Evolutionary conservation across 2,797 vertebrate genomes (phyloP).

Genomic region (Lepus townsendii): DNA sequence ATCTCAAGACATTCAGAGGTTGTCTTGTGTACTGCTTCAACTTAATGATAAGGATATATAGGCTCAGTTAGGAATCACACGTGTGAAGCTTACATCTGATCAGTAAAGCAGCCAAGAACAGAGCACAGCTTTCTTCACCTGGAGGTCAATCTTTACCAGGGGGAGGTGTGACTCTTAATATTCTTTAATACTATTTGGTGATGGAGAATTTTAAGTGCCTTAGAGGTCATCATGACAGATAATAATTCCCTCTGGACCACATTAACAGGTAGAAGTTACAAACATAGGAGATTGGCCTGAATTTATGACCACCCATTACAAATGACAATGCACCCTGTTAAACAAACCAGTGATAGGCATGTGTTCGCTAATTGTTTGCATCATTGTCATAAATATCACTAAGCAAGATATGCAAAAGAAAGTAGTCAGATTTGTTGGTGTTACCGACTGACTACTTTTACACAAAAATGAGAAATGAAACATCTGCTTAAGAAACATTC

Average conservation of each 20-base stretch:
- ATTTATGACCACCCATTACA: neutral
- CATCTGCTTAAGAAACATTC: neutral
- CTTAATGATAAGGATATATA: constrained; percentile 41
- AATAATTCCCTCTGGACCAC: neutral
- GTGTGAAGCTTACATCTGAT: constrained; percentile 47
- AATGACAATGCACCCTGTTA: neutral
- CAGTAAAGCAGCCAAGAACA: neutral
- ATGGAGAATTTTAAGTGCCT: neutral
- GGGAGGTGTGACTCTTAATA: neutral
- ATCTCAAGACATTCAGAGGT: constrained; percentile 61
- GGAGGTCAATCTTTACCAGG: neutral
- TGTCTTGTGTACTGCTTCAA: neutral
- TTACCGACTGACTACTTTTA: neutral
- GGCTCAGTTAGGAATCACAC: neutral
- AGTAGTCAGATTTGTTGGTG: neutral
- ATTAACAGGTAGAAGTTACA: neutral
- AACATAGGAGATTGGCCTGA: neutral
- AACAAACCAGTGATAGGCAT: neutral
- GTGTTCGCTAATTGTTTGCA: neutral
- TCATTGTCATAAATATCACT: constrained; percentile 3
- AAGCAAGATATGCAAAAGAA: constrained; percentile 41
- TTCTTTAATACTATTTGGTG: constrained; percentile 14
- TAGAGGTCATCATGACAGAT: neutral
- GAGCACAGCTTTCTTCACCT: neutral
- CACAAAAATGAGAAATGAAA: constrained; percentile 23